Percentiles rank a stretch among this genome's conserved stretches.
These are phyloP conservation scores for Bubo scandiacus DNA, from an alignment of 2,113 vertebrate species.

Conservation along the genomic window DNA sequence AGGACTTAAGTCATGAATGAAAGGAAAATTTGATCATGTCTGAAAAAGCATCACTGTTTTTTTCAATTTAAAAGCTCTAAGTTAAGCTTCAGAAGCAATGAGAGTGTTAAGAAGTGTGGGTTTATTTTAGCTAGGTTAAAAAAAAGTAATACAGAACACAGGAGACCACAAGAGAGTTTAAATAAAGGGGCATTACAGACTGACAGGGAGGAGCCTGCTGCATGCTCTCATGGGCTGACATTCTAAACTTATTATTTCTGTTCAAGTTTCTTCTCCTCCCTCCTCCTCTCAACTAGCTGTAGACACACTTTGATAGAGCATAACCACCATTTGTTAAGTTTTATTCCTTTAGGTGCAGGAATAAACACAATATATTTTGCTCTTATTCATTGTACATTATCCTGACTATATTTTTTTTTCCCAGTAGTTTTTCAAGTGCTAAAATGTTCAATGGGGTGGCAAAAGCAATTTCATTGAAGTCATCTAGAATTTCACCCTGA, in stretches of 20 bases:
- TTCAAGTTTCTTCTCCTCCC: neutral
- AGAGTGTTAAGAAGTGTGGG: neutral
- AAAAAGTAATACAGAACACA: neutral
- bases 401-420: neutral
- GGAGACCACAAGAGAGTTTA: neutral
- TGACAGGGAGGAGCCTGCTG: neutral
- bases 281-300: neutral
- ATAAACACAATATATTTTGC: neutral
- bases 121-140: conserved; percentile 16
- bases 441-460: neutral
- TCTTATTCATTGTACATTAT: neutral
- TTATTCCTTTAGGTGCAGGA: neutral
- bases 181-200: neutral
- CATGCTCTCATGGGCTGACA: neutral
- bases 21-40: neutral
- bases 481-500: neutral
- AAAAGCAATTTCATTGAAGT: neutral
- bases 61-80: neutral
- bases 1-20: neutral
- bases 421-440: neutral
- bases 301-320: neutral
- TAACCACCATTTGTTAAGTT: neutral
- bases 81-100: neutral
- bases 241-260: neutral
- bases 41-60: neutral